Percentiles rank a stretch among this genome's conserved stretches.
These are phyloP conservation scores for Eupithecia exiguata DNA, from an alignment of 2,888 invertebrate species.

Conservation along the genomic window DNA sequence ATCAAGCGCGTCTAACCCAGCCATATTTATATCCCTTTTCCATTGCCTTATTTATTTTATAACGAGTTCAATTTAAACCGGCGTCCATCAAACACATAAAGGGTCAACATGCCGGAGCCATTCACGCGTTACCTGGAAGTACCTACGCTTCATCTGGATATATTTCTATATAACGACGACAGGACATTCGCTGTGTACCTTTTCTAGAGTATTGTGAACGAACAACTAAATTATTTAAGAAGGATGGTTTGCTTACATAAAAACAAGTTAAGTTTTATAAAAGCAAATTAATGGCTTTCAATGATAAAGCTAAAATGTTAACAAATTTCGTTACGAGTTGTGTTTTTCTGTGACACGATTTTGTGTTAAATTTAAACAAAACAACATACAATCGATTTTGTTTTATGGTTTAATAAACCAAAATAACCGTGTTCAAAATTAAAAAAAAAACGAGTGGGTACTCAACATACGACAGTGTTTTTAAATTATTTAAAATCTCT, in stretches of 20 bases:
- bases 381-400: too few relatives aligned
- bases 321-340: too few relatives aligned
- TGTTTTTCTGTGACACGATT: too few relatives aligned
- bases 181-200: background rate
- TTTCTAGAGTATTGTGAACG: background rate
- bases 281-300: background rate
- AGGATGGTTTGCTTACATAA: too few relatives aligned
- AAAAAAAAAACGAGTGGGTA: too few relatives aligned
- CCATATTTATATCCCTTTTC: slow-evolving; percentile 14
- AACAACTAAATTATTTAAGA: background rate
- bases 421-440: too few relatives aligned
- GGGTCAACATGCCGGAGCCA: background rate
- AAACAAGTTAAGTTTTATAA: background rate
- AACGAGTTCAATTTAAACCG: slow-evolving; percentile 22
- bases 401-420: too few relatives aligned
- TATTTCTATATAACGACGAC: background rate
- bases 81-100: slow-evolving; percentile 26
- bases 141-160: background rate
- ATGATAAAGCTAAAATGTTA: too few relatives aligned
- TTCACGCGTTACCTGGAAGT: background rate
- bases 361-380: too few relatives aligned
- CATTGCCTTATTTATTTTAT: slow-evolving; percentile 29
- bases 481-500: background rate
- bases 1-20: slow-evolving; percentile 15
- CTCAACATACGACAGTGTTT: too few relatives aligned